These are phyloP conservation scores for Drosophila kepulauana DNA, from an alignment of 1,140 invertebrate species.

Conservation along the genomic window DNA sequence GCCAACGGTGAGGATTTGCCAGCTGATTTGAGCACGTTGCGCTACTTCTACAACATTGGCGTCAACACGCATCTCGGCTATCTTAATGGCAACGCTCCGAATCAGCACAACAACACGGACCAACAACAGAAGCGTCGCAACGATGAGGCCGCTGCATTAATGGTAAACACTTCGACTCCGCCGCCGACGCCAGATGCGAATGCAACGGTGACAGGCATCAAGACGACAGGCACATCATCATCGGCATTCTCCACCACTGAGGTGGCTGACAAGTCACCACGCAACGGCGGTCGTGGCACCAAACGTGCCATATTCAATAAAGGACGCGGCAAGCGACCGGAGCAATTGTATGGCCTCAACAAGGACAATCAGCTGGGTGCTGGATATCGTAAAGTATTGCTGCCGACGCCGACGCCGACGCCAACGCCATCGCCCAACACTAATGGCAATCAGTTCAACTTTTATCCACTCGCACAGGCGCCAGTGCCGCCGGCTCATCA, in stretches of 20 bases:
- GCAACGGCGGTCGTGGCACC: background rate
- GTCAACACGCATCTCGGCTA: conserved; percentile 86
- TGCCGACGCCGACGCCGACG: conserved; percentile 65
- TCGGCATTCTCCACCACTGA: conserved; percentile 7
- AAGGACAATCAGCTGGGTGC: conserved; percentile 29
- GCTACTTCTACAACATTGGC: conserved; percentile 89
- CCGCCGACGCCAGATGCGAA: conserved; percentile 53
- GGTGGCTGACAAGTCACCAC: conserved; percentile 11
- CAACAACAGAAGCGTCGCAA: conserved; percentile 35
- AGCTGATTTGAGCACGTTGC: conserved; percentile 87
- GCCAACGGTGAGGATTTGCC: conserved; percentile 87
- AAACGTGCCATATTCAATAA: conserved; percentile 39
- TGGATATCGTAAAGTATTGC: conserved; percentile 31
- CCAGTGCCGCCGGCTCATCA: conserved; percentile 33
- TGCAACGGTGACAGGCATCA: background rate
- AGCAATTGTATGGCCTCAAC: conserved; percentile 47
- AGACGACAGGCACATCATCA: background rate
- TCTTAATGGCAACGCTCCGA: conserved; percentile 18
- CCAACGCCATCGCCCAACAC: conserved; percentile 64
- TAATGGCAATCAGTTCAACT: conserved; percentile 56
- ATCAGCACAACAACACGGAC: conserved; percentile 54
- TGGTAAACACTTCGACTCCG: conserved; percentile 30
- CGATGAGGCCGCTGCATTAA: conserved; percentile 14
- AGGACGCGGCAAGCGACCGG: conserved; percentile 58
- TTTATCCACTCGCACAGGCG: conserved; percentile 28